Evolutionary conservation across 53 echinoderm and acorn worm genomes (phyloP).

Genomic region (Apostichopus leukothele): DNA sequence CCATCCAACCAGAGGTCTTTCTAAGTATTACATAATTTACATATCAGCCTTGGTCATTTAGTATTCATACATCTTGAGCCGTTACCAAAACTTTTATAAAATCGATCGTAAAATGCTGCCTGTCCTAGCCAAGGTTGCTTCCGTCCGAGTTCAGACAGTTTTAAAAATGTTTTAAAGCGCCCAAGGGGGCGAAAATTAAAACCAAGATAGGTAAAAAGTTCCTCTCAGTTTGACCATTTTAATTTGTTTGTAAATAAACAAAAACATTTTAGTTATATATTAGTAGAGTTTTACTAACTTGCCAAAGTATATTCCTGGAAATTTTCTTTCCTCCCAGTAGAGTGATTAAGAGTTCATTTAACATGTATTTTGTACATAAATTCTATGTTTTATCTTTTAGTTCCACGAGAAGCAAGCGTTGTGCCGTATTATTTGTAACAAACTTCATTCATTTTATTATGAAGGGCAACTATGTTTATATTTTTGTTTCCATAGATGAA

Average conservation of each 20-base stretch:
- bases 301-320: conserved; percentile 28
- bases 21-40: neutral
- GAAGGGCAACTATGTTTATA: conserved; percentile 5
- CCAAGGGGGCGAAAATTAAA: too few species aligned
- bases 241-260: neutral
- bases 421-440: conserved; percentile 28
- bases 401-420: neutral
- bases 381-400: conserved; percentile 12
- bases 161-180: too few species aligned
- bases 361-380: neutral
- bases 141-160: too few species aligned
- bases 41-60: neutral
- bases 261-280: neutral
- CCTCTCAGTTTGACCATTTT: neutral
- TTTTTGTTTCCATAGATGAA: conserved; percentile 3
- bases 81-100: too few species aligned
- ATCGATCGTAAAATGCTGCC: too few species aligned
- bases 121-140: too few species aligned
- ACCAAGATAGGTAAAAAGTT: too few species aligned
- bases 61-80: too few species aligned
- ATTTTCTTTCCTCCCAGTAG: neutral
- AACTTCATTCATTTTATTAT: conserved; percentile 2
- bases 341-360: neutral
- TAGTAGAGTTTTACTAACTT: conserved; percentile 15
- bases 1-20: neutral